phyloP scores from a whole-genome alignment of 2,888 invertebrate genomes.

The Ephialtes manifestator region DNA sequence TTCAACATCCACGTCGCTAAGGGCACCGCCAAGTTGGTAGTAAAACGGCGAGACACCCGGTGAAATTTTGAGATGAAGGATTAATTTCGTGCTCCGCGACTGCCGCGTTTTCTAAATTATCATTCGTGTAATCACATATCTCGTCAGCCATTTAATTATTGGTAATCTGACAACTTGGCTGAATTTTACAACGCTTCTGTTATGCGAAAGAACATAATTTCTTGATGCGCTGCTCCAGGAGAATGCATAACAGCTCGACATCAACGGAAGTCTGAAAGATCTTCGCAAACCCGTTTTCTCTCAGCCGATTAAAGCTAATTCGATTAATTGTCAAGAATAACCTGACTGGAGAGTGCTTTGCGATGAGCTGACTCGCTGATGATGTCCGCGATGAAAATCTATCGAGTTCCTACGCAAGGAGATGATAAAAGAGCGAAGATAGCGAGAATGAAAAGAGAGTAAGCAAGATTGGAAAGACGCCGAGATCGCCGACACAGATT shows the following conservation, averaged over 20 bases:
- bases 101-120: background rate
- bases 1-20: slow-evolving; percentile 10
- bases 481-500: slow-evolving; percentile 32
- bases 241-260: too few species aligned
- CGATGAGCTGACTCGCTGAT: slow-evolving; percentile 49
- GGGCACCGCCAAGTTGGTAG: background rate
- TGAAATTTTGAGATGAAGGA: slow-evolving; percentile 47
- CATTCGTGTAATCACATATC: slow-evolving; percentile 1
- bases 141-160: slow-evolving; percentile 45
- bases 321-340: slow-evolving; percentile 76
- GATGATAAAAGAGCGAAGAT: slow-evolving; percentile 59
- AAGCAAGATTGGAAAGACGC: slow-evolving; percentile 15
- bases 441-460: slow-evolving; percentile 41
- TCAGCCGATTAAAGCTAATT: slow-evolving; percentile 11
- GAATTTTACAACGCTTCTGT: slow-evolving; percentile 35
- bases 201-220: background rate
- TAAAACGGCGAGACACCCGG: slow-evolving; percentile 46
- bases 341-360: slow-evolving; percentile 53
- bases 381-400: slow-evolving; percentile 61
- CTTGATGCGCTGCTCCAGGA: background rate
- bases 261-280: slow-evolving; percentile 29
- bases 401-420: background rate
- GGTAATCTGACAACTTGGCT: slow-evolving; percentile 20
- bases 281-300: background rate
- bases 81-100: slow-evolving; percentile 32